Conservation (phyloP, 2,113 vertebrate species). For the Sceloporus undulatus region DNA sequence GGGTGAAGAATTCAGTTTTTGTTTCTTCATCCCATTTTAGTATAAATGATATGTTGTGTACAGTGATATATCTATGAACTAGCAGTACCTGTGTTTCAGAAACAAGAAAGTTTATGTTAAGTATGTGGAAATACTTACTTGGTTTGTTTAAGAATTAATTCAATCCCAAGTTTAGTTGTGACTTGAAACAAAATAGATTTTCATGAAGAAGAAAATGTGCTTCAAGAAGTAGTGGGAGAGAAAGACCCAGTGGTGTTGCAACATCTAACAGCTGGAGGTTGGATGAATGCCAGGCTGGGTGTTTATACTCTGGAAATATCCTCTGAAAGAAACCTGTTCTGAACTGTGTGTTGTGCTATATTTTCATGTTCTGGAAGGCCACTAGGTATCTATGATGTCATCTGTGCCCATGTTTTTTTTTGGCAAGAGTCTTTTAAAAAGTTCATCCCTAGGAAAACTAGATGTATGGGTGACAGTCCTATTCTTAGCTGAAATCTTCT, state of each 20-base stretch:
- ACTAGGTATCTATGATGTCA: constrained; percentile 33
- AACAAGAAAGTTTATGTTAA: constrained; percentile 48
- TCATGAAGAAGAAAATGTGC: not conserved
- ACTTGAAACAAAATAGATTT: constrained; percentile 36
- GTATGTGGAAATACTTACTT: constrained; percentile 24
- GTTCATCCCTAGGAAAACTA: constrained; percentile 19
- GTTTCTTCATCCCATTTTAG: constrained; percentile 51
- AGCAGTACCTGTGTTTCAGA: constrained; percentile 55
- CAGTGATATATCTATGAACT: constrained; percentile 29
- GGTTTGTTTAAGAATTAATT: not conserved
- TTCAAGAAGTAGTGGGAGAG: constrained; percentile 40
- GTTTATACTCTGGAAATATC: constrained; percentile 47
- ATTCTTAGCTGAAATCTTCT: constrained; percentile 38
- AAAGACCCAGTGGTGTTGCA: constrained; percentile 41
- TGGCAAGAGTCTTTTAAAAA: constrained; percentile 46
- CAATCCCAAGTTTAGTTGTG: not conserved
- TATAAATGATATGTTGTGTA: constrained; percentile 35
- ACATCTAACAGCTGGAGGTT: constrained; percentile 48
- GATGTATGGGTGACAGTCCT: constrained; percentile 33
- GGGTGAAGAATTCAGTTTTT: constrained; percentile 50
- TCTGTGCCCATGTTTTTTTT: constrained; percentile 32
- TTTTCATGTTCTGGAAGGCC: constrained; percentile 8
- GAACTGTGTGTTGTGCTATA: constrained; percentile 45
- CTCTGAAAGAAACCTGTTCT: constrained; percentile 42
- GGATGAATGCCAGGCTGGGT: constrained; percentile 30